Percentiles rank a stretch among this genome's conserved stretches.
Conservation (phyloP, 2,888 invertebrate genomes). For the Hyles lineata region DNA sequence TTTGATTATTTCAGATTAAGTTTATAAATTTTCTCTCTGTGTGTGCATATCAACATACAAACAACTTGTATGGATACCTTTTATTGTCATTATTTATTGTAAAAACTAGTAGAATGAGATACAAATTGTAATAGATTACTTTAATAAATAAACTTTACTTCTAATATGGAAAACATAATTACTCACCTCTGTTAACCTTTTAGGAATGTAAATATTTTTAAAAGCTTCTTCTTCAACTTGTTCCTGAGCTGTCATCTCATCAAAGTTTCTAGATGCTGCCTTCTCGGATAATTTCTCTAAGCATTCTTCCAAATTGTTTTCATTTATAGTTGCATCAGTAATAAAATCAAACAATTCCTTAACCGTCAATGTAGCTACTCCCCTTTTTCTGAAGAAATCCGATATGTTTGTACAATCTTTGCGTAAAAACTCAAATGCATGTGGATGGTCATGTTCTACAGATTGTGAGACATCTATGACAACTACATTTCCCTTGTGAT, state of each 20-base stretch:
- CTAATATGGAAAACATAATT: background rate
- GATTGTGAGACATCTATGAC: conserved; percentile 99
- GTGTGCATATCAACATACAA: no score
- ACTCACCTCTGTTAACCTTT: conserved; percentile 93
- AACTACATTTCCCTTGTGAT: conserved; percentile 92
- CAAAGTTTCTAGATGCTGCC: conserved; percentile 85
- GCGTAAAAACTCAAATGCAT: conserved; percentile 96
- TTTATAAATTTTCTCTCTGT: no score
- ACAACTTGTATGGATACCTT: no score
- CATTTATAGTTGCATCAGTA: conserved; percentile 94
- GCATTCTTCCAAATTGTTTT: conserved; percentile 92
- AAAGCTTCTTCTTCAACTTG: conserved; percentile 96
- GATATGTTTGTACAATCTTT: conserved; percentile 97
- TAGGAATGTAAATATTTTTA: conserved; percentile 96
- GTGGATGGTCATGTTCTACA: conserved; percentile 99
- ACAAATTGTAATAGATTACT: no score
- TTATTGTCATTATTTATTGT: no score
- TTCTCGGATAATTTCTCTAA: conserved; percentile 89
- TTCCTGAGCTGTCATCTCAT: conserved; percentile 89
- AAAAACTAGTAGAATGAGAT: no score
- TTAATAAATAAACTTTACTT: no score
- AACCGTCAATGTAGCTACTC: conserved; percentile 95
- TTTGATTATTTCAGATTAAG: no score
- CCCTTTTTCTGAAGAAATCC: conserved; percentile 95
- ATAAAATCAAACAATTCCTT: conserved; percentile 98